Percentiles rank a stretch among this genome's conserved stretches.
Conservation (phyloP, 2,797 vertebrate species). For the Acanthopagrus latus region DNA sequence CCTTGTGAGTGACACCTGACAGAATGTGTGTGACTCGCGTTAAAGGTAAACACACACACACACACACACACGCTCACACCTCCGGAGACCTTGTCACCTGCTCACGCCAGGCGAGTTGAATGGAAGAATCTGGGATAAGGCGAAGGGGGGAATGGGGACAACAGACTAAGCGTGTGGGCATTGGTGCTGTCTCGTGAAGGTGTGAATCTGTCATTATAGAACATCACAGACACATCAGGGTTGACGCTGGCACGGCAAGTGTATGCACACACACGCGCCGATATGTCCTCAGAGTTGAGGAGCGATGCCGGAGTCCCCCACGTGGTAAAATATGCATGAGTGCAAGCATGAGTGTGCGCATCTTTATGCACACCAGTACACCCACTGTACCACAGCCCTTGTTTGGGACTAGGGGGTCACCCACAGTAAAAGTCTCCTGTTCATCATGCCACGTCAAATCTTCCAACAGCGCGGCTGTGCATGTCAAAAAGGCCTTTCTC, state of each 20-base stretch:
- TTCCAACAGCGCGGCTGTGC: constrained; percentile 61
- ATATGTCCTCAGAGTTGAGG: not conserved
- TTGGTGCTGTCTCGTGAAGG: constrained; percentile 59
- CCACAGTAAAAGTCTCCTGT: constrained; percentile 43
- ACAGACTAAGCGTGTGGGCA: constrained; percentile 60
- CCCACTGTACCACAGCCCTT: constrained; percentile 24
- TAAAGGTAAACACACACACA: constrained; percentile 60
- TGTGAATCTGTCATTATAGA: constrained; percentile 65
- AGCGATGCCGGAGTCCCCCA: not conserved
- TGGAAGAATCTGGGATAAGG: constrained; percentile 28
- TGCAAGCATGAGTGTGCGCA: not conserved
- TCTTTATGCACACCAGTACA: constrained; percentile 8
- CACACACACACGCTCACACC: constrained; percentile 49
- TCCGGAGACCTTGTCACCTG: constrained; percentile 60
- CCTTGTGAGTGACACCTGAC: constrained; percentile 63
- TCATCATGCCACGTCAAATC: constrained; percentile 64
- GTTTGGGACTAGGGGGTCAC: constrained; percentile 59
- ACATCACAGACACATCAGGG: constrained; percentile 27
- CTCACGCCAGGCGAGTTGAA: constrained; percentile 35
- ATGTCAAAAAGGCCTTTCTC: constrained; percentile 70
- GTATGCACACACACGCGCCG: not conserved
- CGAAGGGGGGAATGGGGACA: constrained; percentile 34
- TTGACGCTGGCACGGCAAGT: not conserved
- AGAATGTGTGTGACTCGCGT: constrained; percentile 56
- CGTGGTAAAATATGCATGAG: not conserved